Evolutionary conservation across 2,888 invertebrate genomes (phyloP).

Genomic region (Nephrotoma guestfalica): DNA sequence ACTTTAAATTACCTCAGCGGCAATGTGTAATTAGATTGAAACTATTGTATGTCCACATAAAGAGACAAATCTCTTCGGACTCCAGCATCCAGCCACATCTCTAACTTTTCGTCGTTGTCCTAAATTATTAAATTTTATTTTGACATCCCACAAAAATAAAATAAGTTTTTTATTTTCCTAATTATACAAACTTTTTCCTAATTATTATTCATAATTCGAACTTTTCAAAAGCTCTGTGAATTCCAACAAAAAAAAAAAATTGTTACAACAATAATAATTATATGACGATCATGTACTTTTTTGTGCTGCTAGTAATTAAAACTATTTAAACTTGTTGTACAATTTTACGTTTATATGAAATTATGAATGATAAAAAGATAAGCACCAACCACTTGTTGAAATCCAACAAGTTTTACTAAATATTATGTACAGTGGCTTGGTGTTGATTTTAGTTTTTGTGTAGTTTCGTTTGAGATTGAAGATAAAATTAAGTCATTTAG

Average conservation of each 20-base stretch:
- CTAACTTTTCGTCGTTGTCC: background rate
- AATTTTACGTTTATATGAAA: background rate
- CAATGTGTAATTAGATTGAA: background rate
- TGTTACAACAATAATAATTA: background rate
- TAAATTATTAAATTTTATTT: background rate
- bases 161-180: background rate
- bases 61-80: background rate
- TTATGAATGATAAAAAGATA: background rate
- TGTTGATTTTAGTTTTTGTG: background rate
- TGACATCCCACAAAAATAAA: background rate
- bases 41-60: background rate
- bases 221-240: background rate
- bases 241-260: background rate
- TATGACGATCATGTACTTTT: background rate
- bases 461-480: background rate
- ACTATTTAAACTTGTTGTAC: background rate
- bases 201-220: background rate
- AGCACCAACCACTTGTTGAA: background rate
- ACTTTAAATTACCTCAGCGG: background rate
- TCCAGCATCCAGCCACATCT: background rate
- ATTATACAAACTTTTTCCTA: background rate
- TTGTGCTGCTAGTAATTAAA: background rate
- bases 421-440: background rate
- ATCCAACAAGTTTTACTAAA: background rate
- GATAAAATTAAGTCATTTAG: background rate